phyloP scores from a whole-genome alignment of 2,797 vertebrate genomes.

The Rachycentron canadum region DNA sequence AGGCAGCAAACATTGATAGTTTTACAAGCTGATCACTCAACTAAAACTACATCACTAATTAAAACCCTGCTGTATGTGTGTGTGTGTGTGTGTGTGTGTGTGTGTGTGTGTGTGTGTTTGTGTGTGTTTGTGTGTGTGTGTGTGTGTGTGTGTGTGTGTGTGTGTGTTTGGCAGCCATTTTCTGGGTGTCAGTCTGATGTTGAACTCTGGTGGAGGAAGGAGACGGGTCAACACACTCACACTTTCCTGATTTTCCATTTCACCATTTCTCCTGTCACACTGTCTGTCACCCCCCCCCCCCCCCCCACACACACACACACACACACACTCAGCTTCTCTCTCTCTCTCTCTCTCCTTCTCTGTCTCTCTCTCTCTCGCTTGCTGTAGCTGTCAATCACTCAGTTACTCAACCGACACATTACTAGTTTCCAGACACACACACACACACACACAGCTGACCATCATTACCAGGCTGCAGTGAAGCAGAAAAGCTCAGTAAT shows the following conservation, averaged over 20 bases:
- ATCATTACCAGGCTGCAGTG: conserved; percentile 91
- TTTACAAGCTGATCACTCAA: conserved; percentile 75
- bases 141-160: conserved; percentile 24
- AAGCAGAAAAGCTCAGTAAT: conserved; percentile 95
- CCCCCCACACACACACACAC: too few species aligned
- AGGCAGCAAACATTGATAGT: conserved; percentile 70
- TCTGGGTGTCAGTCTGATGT: conserved; percentile 32
- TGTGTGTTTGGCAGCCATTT: conserved; percentile 28
- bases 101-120: conserved; percentile 20
- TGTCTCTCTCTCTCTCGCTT: conserved; percentile 21
- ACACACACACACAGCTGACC: conserved; percentile 68
- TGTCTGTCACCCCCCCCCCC: conserved; percentile 33
- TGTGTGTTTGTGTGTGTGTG: conserved; percentile 25
- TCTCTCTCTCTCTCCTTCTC: not conserved
- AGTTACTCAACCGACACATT: conserved; percentile 69
- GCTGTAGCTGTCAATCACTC: conserved; percentile 62
- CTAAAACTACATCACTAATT: conserved; percentile 76
- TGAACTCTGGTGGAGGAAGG: conserved; percentile 54
- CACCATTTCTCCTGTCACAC: conserved; percentile 58
- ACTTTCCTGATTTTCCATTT: conserved; percentile 70
- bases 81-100: conserved; percentile 24
- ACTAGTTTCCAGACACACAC: conserved; percentile 51
- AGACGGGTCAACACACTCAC: conserved; percentile 62
- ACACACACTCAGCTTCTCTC: not conserved
- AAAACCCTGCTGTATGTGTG: conserved; percentile 55